A percentile compares a stretch with the other conserved stretches of the same genome.
These are phyloP conservation scores for Laothoe populi DNA, from an alignment of 2,888 invertebrate species.

Conservation along the genomic window DNA sequence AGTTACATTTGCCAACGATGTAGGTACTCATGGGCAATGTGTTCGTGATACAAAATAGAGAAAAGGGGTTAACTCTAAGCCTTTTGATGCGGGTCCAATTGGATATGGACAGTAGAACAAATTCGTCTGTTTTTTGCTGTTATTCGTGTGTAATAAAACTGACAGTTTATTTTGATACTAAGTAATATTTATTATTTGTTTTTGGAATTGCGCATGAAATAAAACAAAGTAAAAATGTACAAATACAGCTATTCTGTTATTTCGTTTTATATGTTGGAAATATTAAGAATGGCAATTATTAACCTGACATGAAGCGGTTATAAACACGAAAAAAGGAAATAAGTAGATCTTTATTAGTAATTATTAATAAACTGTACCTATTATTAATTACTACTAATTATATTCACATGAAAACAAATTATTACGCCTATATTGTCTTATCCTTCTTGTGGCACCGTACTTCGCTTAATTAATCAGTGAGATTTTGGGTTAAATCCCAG, in stretches of 20 bases:
- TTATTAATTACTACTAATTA: too few relatives aligned
- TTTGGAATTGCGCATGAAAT: constrained; percentile 42
- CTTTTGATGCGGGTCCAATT: constrained; percentile 82
- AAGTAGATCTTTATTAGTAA: too few relatives aligned
- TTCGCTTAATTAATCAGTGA: too few relatives aligned
- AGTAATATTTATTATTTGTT: constrained; percentile 73
- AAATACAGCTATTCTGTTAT: not conserved
- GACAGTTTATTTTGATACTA: constrained; percentile 68
- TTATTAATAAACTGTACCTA: too few relatives aligned
- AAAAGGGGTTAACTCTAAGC: constrained; percentile 81
- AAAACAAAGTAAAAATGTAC: not conserved
- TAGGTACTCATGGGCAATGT: constrained; percentile 77
- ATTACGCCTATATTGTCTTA: too few relatives aligned
- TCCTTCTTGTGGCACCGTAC: too few relatives aligned
- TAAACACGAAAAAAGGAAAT: too few relatives aligned
- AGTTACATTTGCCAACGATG: constrained; percentile 77
- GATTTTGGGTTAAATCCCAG: too few relatives aligned
- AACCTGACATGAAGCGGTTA: too few relatives aligned
- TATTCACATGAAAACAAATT: too few relatives aligned
- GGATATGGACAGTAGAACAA: constrained; percentile 76
- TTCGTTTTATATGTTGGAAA: not conserved
- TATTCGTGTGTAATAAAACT: constrained; percentile 79
- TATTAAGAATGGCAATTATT: not conserved
- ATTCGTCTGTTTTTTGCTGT: constrained; percentile 76
- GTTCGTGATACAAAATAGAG: constrained; percentile 78